Conservation (phyloP, 2,797 vertebrate species). For the Buphagus erythrorhynchus region DNA sequence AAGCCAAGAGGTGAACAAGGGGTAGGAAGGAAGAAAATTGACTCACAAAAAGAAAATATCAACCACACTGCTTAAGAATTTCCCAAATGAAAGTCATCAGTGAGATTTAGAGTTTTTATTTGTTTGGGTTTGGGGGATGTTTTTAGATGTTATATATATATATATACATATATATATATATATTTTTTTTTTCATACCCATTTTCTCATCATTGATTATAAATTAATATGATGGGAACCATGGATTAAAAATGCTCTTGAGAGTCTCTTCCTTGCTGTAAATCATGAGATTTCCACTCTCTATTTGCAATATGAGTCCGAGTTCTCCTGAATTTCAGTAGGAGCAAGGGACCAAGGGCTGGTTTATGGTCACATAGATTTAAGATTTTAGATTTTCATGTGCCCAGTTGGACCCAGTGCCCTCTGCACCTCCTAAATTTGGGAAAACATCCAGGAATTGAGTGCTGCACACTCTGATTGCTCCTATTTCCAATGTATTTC, state of each 20-base stretch:
- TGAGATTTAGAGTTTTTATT: not conserved
- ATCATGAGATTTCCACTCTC: not conserved
- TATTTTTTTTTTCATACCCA: not conserved
- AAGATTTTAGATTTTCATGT: not conserved
- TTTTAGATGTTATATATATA: no score
- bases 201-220: not conserved
- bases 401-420: not conserved
- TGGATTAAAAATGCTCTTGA: not conserved
- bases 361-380: not conserved
- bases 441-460: not conserved
- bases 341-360: not conserved
- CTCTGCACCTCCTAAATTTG: not conserved
- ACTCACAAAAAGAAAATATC: not conserved
- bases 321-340: not conserved
- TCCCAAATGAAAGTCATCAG: not conserved
- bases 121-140: not conserved
- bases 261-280: not conserved
- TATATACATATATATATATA: no score
- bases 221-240: not conserved
- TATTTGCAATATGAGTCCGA: not conserved
- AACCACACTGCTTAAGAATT: not conserved
- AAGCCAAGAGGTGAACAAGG: not conserved
- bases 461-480: not conserved
- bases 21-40: not conserved
- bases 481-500: not conserved